phyloP scores from a whole-genome alignment of 2,113 vertebrate species.

The Centrocercus urophasianus region DNA sequence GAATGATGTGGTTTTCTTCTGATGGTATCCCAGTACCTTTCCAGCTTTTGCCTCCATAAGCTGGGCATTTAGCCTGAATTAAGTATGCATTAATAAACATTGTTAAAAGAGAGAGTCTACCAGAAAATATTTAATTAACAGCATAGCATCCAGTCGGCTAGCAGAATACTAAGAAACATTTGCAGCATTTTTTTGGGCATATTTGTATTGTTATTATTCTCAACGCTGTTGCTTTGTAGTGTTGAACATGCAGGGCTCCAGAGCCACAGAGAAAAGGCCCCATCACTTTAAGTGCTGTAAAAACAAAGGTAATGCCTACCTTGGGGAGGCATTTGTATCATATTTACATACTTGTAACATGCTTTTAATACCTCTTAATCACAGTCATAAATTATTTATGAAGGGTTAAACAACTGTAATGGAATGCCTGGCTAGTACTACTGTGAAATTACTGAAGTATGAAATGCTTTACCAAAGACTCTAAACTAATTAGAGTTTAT shows the following conservation, averaged over 20 bases:
- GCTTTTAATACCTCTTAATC: neutral
- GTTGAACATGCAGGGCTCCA: neutral
- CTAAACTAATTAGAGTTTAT: neutral
- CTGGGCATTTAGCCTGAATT: neutral
- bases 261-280: neutral
- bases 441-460: neutral
- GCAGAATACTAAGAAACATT: neutral
- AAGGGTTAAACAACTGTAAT: neutral
- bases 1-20: neutral
- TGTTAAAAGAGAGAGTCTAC: neutral
- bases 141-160: neutral
- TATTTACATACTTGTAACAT: neutral
- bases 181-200: neutral
- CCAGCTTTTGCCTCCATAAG: neutral
- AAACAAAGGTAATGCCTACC: neutral
- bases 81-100: neutral
- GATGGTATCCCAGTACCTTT: neutral
- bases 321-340: neutral
- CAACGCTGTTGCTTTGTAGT: neutral
- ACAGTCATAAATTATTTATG: neutral
- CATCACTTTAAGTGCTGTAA: neutral
- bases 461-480: neutral
- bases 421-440: neutral
- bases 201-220: neutral
- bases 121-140: neutral